Percentiles rank a stretch among this genome's conserved stretches.
Conservation (phyloP, 2,797 vertebrate species). For the Tenualosa thibaudeaui region DNA sequence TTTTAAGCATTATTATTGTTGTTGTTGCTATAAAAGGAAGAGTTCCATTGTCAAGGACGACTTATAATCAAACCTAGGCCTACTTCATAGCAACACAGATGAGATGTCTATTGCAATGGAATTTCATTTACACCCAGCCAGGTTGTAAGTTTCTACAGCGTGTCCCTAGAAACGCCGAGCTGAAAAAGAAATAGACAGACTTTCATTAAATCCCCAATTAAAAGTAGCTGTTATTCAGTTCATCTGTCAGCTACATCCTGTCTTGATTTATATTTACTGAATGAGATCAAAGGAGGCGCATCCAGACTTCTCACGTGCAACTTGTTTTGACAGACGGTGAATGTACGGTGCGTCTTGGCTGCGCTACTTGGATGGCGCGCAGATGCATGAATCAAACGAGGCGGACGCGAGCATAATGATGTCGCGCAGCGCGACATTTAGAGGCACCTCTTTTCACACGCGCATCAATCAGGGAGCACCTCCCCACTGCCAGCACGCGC, state of each 20-base stretch:
- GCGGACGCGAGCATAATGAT: constrained; percentile 48
- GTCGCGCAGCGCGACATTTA: constrained; percentile 39
- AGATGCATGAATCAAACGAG: constrained; percentile 53
- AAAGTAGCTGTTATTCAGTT: constrained; percentile 9
- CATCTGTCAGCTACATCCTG: constrained; percentile 1
- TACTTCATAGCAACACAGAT: background rate
- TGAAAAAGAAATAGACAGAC: constrained; percentile 4
- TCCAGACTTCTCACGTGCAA: constrained; percentile 39
- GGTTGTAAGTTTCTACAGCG: background rate
- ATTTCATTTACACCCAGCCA: constrained; percentile 15
- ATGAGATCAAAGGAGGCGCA: constrained; percentile 42
- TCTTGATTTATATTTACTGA: constrained; percentile 5
- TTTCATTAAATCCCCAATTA: constrained; percentile 7
- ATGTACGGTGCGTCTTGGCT: constrained; percentile 51
- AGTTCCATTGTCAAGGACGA: background rate
- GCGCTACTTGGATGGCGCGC: constrained; percentile 32
- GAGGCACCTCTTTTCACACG: constrained; percentile 59
- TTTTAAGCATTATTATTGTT: background rate
- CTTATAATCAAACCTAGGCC: too few relatives aligned
- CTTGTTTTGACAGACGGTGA: constrained; percentile 50
- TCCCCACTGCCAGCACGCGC: constrained; percentile 52
- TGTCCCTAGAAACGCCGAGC: background rate
- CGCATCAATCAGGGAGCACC: constrained; percentile 64
- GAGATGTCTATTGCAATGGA: background rate
- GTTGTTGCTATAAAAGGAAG: background rate